Percentiles rank a stretch among this genome's conserved stretches.
phyloP scores from a whole-genome alignment of 2,888 invertebrate species.

The Liodrosophila aerea region DNA sequence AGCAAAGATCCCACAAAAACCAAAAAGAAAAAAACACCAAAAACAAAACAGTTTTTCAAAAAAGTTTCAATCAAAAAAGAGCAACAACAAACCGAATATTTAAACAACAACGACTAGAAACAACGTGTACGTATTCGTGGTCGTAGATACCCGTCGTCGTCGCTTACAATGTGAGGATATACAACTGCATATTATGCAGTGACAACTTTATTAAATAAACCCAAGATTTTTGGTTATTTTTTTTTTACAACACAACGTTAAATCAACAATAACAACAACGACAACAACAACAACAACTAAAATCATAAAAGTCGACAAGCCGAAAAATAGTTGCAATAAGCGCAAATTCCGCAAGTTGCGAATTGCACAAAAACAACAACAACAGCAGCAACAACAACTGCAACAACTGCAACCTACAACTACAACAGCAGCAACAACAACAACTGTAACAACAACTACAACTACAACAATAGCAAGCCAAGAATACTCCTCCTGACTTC shows the following conservation, averaged over 20 bases:
- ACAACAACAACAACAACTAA: slow-evolving; percentile 8
- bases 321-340: slow-evolving; percentile 32
- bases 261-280: slow-evolving; percentile 15
- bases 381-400: slow-evolving; percentile 2
- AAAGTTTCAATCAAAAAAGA: background rate
- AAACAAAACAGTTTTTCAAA: slow-evolving; percentile 21
- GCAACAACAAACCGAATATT: slow-evolving; percentile 2
- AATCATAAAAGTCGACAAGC: slow-evolving; percentile 11
- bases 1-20: slow-evolving; percentile 35
- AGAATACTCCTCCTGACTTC: background rate
- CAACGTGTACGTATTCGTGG: slow-evolving; percentile 42
- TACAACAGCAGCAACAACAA: slow-evolving; percentile 1
- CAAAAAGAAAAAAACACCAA: slow-evolving; percentile 19
- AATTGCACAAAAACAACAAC: slow-evolving; percentile 16
- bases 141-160: slow-evolving; percentile 38
- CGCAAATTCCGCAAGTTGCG: slow-evolving; percentile 31
- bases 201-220: too few relatives aligned
- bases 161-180: slow-evolving; percentile 49
- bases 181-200: background rate
- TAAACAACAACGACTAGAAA: slow-evolving; percentile 10
- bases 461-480: background rate
- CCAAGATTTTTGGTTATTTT: too few relatives aligned
- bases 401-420: slow-evolving; percentile 6
- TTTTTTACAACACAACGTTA: too few relatives aligned
- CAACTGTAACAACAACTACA: slow-evolving; percentile 2